Base-by-base conservation (phyloP, 2,888 invertebrate species). In the Hyalella azteca region DNA sequence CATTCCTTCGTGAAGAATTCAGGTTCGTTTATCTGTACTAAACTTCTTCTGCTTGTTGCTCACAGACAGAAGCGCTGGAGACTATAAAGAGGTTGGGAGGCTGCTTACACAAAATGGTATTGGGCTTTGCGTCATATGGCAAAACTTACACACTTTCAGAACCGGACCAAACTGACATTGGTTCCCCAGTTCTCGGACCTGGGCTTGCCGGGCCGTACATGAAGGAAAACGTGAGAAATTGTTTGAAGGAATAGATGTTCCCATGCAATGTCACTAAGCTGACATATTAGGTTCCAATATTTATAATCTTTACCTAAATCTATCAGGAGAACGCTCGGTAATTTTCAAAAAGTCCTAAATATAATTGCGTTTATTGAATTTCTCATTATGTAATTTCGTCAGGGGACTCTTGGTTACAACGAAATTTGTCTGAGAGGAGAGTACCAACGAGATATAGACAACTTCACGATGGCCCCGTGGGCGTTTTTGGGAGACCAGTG, bases 41-140 rank as follows among this genome's bases (percentile, higher is more conserved):
- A n/a, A n/a, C n/a, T n/a, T n/a, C n/a, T n/a, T n/a, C n/a, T 5
- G 7, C 1, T 26, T 54, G 7, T 66, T 13, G 1, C 22, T 41
- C 19, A 13, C 75, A 75, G 75, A 45, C 26, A 22, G 41, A 75
- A 41, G 40, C 75, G 2, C 75, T 75, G 7, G 26, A 75, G 26
- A 7, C 94, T 87, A 91, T 94, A 87, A 86, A 95, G 1, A 88
- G 90, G 77, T 89, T 92, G 85, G 95, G 95, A 1, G 94, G 94
- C 0, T 91, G 92, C 3, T 90, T 93, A 0, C 90, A 91, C 78
- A 96, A 96, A 88, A 87, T 95, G 85, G 93, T 96, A 0, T 87
- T 96, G 26, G 96, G 96, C 0, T 87, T 96, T 3, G 94, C 95
- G 0, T 91, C 94, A 87, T 96, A 96, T 86, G 96, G 96, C 0